Base-by-base conservation (phyloP, 2,797 vertebrate species). In the Megaceryle alcyon region DNA sequence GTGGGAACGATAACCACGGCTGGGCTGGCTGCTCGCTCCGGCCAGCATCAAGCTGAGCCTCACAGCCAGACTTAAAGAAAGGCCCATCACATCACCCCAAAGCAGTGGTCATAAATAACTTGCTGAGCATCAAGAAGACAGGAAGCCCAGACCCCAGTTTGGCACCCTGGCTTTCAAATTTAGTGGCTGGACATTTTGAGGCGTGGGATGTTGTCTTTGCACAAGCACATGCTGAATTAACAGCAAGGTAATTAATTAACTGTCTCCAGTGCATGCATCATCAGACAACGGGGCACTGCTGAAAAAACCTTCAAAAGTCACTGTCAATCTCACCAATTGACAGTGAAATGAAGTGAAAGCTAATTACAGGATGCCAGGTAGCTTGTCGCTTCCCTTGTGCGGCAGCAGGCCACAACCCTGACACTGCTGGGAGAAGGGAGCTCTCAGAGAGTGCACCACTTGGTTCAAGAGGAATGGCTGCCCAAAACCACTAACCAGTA, bases 401-500 rank as follows among this genome's bases (percentile, higher is more conserved):
- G 41, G 87, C 64, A 66, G 33, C 71, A 48, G 70, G 90, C 78
- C 94, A 56, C 81, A 82, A 60, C 71, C 86, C 71, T 59, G 71
- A 82, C 48, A 7, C 76, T 44, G 46, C 82, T 54, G 86, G 84
- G 86, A 91, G 63, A 86, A 72, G 69, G 3, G 33, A 80, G 49
- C 37, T 90, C 66, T 87, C 61, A 23, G 44, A 63, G 69, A 49
- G 75, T 91, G n/a, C 90, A 75, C 76, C 17, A 31, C 25, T 88
- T 91, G 54, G 77, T 80, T 48, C 75, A 69, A 73, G 80, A 96
- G 75, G 56, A 18, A 82, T 26, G 31, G 63, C 48, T 92, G 65
- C 87, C 87, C 89, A 54, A 90, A 97, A 91, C 56, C 86, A 89
- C 91, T 88, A 86, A 96, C 91, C 65, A 96, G 64, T 16, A 81